Conservation (phyloP, 2,113 vertebrate species). For the Takifugu bimaculatus region DNA sequence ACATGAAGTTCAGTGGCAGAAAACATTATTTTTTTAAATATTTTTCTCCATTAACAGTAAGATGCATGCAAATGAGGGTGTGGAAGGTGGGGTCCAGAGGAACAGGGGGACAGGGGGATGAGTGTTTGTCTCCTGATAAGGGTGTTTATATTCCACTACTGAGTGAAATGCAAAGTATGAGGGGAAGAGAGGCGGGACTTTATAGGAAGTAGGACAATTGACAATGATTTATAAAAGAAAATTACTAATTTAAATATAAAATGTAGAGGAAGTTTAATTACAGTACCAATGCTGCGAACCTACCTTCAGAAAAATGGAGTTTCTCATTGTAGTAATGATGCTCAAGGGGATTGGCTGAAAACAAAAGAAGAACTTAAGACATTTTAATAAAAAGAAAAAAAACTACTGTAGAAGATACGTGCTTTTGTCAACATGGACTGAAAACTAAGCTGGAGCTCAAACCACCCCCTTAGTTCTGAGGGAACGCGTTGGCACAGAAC, state of each 20-base stretch:
- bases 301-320: slow-evolving; percentile 82
- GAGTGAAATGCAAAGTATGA: slow-evolving; percentile 43
- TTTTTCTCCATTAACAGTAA: slow-evolving; percentile 66
- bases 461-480: slow-evolving; percentile 52
- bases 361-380: slow-evolving; percentile 9
- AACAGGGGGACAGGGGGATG: slow-evolving; percentile 53
- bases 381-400: background rate
- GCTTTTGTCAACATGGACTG: slow-evolving; percentile 29
- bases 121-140: slow-evolving; percentile 80
- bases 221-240: background rate
- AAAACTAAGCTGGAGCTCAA: slow-evolving; percentile 62
- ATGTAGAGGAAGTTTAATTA: too few species aligned
- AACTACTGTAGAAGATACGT: background rate
- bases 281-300: slow-evolving; percentile 43
- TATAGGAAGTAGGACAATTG: slow-evolving; percentile 42
- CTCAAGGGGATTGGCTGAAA: slow-evolving; percentile 67
- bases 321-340: slow-evolving; percentile 84
- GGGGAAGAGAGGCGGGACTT: slow-evolving; percentile 20
- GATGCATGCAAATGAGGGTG: slow-evolving; percentile 72
- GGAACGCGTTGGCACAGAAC: slow-evolving; percentile 43
- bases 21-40: slow-evolving; percentile 53
- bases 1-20: slow-evolving; percentile 51
- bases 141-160: slow-evolving; percentile 72
- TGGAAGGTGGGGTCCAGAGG: slow-evolving; percentile 21
- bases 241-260: too few species aligned